A percentile compares a stretch with the other conserved stretches of the same genome.
phyloP scores from a whole-genome alignment of 2,113 vertebrate genomes.

The Ammodytes marinus region DNA sequence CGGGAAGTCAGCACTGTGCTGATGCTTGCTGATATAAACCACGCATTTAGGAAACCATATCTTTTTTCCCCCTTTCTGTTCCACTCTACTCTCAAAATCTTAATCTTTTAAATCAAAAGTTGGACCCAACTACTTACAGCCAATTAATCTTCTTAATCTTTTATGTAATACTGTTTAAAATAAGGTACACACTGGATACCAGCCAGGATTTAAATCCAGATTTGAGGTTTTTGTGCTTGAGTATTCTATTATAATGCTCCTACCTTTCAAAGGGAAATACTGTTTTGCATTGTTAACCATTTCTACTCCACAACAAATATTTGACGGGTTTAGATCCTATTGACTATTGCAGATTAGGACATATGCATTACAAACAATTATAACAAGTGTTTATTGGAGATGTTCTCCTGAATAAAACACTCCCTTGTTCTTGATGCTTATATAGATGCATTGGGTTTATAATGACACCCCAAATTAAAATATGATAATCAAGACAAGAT shows the following conservation, averaged over 20 bases:
- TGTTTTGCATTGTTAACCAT: no score
- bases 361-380: no score
- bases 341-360: no score
- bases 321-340: no score
- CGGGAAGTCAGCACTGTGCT: not conserved
- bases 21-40: not conserved
- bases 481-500: not conserved
- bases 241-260: not conserved
- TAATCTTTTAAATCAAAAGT: not conserved
- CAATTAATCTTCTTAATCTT: not conserved
- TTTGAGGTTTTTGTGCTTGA: not conserved
- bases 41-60: not conserved
- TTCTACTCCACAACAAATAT: not conserved
- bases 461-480: not conserved
- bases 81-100: not conserved
- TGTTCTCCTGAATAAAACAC: no score
- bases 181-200: no score
- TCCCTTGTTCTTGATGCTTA: not conserved
- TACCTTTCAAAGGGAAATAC: no score
- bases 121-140: not conserved
- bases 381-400: no score
- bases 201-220: not conserved
- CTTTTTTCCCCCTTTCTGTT: not conserved
- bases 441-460: not conserved
- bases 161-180: no score